phyloP scores from a whole-genome alignment of 2,113 vertebrate genomes.

The Tragulus kanchil region DNA sequence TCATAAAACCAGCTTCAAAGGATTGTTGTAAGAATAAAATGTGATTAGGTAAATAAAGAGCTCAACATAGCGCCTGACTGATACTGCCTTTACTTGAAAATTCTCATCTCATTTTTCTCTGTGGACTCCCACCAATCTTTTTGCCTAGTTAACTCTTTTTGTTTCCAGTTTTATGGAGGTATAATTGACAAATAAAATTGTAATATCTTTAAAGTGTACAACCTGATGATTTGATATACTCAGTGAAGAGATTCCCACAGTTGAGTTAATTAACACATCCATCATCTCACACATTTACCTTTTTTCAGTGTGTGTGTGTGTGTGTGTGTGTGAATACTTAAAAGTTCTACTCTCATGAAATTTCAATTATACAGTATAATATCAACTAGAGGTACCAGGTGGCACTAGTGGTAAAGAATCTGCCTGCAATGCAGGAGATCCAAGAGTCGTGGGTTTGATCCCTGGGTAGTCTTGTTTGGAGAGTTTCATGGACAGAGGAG shows the following conservation, averaged over 20 bases:
- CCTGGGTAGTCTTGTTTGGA: no score
- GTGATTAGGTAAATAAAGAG: background rate
- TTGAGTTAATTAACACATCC: slow-evolving; percentile 39
- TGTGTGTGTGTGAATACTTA: background rate
- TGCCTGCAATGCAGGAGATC: no score
- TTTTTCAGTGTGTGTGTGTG: background rate
- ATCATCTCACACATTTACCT: background rate
- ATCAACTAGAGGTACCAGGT: background rate
- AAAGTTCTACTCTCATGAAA: background rate
- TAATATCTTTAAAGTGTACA: slow-evolving; percentile 1
- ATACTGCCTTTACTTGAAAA: slow-evolving; percentile 16
- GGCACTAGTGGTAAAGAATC: no score
- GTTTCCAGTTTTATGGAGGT: background rate
- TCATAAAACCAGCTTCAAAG: background rate
- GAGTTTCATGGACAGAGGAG: no score
- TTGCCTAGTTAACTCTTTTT: background rate
- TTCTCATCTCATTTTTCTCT: slow-evolving; percentile 20
- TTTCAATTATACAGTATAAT: background rate
- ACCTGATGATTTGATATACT: background rate
- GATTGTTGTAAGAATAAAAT: background rate
- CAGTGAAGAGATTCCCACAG: background rate
- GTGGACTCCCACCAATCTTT: background rate
- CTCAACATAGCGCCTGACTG: background rate
- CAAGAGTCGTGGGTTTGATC: no score
- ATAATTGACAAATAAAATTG: background rate